Evolutionary conservation across 1,140 invertebrate genomes (phyloP).

Genomic region (Megathymus violae): DNA sequence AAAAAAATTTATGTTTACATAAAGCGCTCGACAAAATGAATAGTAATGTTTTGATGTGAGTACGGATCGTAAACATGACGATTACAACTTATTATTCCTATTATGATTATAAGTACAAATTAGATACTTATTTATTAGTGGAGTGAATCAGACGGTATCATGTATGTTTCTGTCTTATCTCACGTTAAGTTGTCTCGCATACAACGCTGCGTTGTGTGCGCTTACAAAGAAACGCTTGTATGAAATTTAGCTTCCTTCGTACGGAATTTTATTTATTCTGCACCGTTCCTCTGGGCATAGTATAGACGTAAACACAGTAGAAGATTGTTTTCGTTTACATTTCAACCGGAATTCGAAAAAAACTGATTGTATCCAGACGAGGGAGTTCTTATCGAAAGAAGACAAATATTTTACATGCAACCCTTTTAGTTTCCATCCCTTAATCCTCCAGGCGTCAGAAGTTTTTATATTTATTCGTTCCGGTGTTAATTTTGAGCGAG

Average conservation of each 20-base stretch:
- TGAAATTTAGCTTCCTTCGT: neutral
- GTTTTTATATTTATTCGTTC: constrained; percentile 14
- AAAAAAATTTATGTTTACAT: too few species aligned
- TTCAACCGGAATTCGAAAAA: constrained; percentile 1
- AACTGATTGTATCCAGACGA: neutral
- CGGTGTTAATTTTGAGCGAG: neutral
- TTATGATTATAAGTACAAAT: too few species aligned
- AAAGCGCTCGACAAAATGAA: too few species aligned
- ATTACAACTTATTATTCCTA: too few species aligned
- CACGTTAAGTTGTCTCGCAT: neutral
- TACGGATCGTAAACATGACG: too few species aligned
- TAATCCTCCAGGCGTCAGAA: neutral
- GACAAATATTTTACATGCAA: constrained; percentile 30
- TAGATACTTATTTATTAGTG: too few species aligned
- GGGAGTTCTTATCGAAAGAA: constrained; percentile 16
- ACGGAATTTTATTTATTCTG: neutral
- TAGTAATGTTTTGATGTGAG: too few species aligned
- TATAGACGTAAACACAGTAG: neutral
- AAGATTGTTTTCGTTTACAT: neutral
- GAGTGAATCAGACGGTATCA: too few species aligned
- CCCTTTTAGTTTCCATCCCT: constrained; percentile 5
- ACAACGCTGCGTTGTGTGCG: neutral
- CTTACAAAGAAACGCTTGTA: neutral
- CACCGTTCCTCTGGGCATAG: neutral
- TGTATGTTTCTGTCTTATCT: too few species aligned